A percentile compares a stretch with the other conserved stretches of the same genome.
Conservation (phyloP, 2,113 vertebrate species). For the Dolichotis patagonum region DNA sequence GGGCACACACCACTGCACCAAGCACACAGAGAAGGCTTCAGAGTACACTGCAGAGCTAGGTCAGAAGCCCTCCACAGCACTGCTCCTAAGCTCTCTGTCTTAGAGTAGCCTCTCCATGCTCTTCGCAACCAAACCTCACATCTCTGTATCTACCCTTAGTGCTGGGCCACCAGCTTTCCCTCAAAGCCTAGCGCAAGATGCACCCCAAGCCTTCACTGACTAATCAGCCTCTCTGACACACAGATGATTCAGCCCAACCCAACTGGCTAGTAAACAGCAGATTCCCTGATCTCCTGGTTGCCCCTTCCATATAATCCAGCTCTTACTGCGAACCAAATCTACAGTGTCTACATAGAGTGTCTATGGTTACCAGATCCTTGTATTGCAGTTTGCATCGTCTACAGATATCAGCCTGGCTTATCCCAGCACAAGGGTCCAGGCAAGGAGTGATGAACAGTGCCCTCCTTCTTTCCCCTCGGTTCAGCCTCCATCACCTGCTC, state of each 20-base stretch:
- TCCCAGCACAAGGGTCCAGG: not conserved
- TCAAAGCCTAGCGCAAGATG: conserved; percentile 5
- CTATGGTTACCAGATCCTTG: not conserved
- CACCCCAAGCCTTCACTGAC: not conserved
- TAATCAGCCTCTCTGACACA: not conserved
- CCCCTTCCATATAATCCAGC: not conserved
- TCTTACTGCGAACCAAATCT: conserved; percentile 23
- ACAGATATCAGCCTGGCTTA: not conserved
- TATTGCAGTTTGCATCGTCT: not conserved
- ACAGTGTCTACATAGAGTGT: not conserved
- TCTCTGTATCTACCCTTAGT: not conserved
- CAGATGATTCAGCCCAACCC: not conserved
- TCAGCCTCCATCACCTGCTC: not conserved
- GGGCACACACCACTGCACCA: conserved; percentile 94
- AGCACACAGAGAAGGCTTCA: conserved; percentile 48
- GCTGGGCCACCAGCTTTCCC: not conserved
- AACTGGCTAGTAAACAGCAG: not conserved
- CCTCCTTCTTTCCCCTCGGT: not conserved
- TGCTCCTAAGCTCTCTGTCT: not conserved
- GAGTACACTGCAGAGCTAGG: not conserved
- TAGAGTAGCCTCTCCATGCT: not conserved
- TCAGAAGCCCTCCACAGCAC: not conserved
- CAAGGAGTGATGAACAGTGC: not conserved
- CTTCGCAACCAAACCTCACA: not conserved
- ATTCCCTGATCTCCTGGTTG: not conserved